phyloP scores from a whole-genome alignment of 2,797 vertebrate genomes.

The Sorex maritimensis region DNA sequence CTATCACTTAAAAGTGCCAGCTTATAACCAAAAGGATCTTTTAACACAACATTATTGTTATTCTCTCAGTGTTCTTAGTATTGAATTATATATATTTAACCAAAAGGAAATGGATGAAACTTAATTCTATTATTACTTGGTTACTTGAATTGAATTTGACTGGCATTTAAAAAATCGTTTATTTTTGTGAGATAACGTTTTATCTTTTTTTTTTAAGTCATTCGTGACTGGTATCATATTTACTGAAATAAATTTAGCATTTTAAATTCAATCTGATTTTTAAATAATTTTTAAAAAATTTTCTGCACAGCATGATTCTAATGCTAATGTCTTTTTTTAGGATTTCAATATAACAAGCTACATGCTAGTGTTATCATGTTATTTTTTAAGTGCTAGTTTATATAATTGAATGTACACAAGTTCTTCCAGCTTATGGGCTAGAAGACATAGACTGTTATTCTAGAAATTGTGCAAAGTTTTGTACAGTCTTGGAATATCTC shows the following conservation, averaged over 20 bases:
- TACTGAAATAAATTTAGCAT: constrained; percentile 6
- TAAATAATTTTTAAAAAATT: constrained; percentile 13
- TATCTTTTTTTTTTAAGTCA: background rate
- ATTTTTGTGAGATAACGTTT: background rate
- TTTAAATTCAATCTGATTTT: constrained; percentile 38
- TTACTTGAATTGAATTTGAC: background rate
- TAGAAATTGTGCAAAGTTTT: background rate
- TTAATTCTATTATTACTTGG: background rate
- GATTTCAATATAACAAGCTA: background rate
- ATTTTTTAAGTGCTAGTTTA: constrained; percentile 20
- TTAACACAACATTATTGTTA: background rate
- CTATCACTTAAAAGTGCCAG: background rate
- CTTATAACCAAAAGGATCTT: background rate
- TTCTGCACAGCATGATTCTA: background rate
- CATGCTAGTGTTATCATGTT: background rate
- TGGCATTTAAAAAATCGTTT: background rate
- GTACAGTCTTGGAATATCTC: background rate
- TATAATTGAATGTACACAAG: background rate
- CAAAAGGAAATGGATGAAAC: background rate
- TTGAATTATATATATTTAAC: background rate
- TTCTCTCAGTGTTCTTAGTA: background rate
- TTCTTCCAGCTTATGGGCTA: background rate
- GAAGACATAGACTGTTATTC: constrained; percentile 1
- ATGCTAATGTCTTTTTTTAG: background rate
- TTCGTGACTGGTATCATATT: background rate